Base-by-base conservation (phyloP, 2,888 invertebrate species). In the Ophion ventricosus region DNA sequence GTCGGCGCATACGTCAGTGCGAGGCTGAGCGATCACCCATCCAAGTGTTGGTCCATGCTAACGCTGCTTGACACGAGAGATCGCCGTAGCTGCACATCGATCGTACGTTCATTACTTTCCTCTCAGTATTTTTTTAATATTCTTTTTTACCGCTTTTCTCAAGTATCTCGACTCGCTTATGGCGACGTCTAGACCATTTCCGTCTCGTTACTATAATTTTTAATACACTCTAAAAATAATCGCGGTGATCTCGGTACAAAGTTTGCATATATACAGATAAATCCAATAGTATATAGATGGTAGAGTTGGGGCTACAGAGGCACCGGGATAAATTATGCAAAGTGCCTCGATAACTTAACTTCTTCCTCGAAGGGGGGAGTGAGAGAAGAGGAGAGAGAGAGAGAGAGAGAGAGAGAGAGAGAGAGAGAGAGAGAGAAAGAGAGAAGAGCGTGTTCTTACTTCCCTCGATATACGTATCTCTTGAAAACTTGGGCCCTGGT, bases 331-430 rank as follows among this genome's bases (percentile, higher is more conserved):
- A 90, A 90, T 90, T 90, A 90, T 89, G 89, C 87, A 90, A 90
- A 90, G 89, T 89, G 87, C 86, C 85, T 80, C 87, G 90, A 90
- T 90, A 90, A 88, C 87, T 90, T 88, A 86, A 85, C 85, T 87
- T 87, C 74, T 82, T 80, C 70, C 83, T 73, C 57, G 73, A 49
- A 64, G 70, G 66, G 66, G 40, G 17, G 64, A 1, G 61, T 26
- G 49, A 17, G 67, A 49, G 43, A 8, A 29, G n/a, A 64, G 64
- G 35, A 29, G n/a, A n/a, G n/a, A n/a, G n/a, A n/a, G n/a, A n/a
- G n/a, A n/a, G n/a, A n/a, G n/a, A n/a, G n/a, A n/a, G n/a, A n/a
- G n/a, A n/a, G n/a, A n/a, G n/a, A n/a, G n/a, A n/a, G n/a, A n/a
- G n/a, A n/a, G n/a, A n/a, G n/a, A n/a, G n/a, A n/a, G n/a, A n/a